Evolutionary conservation across 2,113 vertebrate species (phyloP), one percentile per base, ranked within the genome.

Genomic region (Abramis brama): DNA sequence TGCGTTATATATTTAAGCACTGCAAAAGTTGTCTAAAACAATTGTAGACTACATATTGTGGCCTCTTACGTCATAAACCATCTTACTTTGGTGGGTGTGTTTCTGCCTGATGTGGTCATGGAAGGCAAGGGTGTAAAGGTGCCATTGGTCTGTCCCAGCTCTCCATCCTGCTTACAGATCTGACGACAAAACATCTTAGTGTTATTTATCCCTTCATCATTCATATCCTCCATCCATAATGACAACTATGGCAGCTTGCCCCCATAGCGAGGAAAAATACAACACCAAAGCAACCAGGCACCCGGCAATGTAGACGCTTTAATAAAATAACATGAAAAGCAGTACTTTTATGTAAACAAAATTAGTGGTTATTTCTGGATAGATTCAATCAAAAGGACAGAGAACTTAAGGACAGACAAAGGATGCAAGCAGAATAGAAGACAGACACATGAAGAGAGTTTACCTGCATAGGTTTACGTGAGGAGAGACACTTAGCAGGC

Each of bases 391-490:
- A 3, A 74, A 74, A 47, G 59, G 71, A 78, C 27, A 79, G 55
- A 59, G 25, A 13, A 21, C 36, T 62, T 84, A 66, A 73, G n/a
- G 57, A 82, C n/a, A 66, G 43, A 62, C 15, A 62, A n/a, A 8
- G 17, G 17, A 27, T 79, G 47, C 39, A 80, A 79, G 77, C 33
- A 13, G 62, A 82, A 17, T 62, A 77, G 89, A 84, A 23, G 47
- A 68, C 39, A 71, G 84, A 70, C 2, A 33, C 55, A 17, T 27
- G 27, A 62, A 57, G 43, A 85, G 21, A 66, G 25, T 91, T 97
- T 97, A 98, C 97, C 97, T 99, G 96, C 87, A 93, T 89, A 55
- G 94, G 94, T 90, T 96, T 95, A 90, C 95, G 96, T 91, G 95
- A 91, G 62, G 95, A 95, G 89, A 95, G 93, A 94, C 93, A 95